Evolutionary conservation across 2,113 vertebrate genomes (phyloP).

Genomic region (Calyptomena viridis): DNA sequence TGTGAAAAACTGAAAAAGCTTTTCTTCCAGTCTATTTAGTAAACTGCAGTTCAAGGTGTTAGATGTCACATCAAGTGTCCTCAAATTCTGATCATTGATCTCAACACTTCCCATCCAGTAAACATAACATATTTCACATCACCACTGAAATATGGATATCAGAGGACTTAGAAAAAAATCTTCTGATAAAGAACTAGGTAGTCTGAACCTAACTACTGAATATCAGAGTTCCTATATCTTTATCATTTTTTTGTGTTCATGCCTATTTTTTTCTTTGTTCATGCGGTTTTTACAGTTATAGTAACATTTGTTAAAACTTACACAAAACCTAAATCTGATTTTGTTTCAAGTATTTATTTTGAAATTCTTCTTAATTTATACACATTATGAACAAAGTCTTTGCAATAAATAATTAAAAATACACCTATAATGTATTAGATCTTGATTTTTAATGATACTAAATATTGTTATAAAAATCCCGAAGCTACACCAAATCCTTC

Average conservation of each 20-base stretch:
- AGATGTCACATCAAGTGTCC: not conserved
- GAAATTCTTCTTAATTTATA: not conserved
- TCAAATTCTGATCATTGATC: not conserved
- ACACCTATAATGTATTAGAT: not conserved
- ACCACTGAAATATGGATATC: not conserved
- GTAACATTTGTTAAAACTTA: not conserved
- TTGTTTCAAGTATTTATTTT: not conserved
- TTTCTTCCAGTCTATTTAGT: constrained; percentile 16
- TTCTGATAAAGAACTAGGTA: not conserved
- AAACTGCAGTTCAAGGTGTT: not conserved
- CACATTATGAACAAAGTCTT: not conserved
- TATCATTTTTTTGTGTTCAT: not conserved
- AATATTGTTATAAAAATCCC: not conserved
- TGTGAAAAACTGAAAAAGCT: not conserved
- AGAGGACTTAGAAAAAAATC: not conserved
- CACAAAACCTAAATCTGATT: accelerated
- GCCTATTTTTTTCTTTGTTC: not conserved
- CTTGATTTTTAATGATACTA: not conserved
- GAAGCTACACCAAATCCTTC: not conserved
- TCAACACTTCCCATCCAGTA: not conserved
- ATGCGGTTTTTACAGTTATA: not conserved
- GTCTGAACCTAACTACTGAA: not conserved
- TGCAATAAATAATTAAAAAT: not conserved
- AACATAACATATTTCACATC: not conserved
- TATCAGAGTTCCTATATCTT: not conserved